Evolutionary conservation across 2,113 vertebrate species (phyloP), one percentile per base, ranked within the genome.

Genomic region (Epinephelus moara): DNA sequence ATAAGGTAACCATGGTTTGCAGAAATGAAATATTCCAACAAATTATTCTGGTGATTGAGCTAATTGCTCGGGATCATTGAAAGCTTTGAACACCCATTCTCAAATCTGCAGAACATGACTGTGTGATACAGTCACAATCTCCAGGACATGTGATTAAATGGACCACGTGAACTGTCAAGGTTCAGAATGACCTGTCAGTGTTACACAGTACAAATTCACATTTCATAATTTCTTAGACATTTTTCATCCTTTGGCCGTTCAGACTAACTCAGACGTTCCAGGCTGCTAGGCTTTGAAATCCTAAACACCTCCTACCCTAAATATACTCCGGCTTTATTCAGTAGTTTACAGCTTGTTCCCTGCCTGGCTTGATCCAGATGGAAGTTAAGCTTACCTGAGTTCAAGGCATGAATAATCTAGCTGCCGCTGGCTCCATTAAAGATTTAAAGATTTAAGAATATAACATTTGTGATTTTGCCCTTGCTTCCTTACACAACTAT

Each of bases 391-490:
- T 45, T 74, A 78, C 61, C 66, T 49, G 76, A 25, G 62, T 67
- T 61, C 21, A 77, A n/a, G 45, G 37, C 66, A 72, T 85, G 61
- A 83, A 86, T 86, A 78, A 74, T 70, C 52, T 13, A 68, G 12
- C 55, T 30, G 47, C 60, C 3, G 5, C 47, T 21, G 70, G 21
- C 18, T 53, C 19, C 3, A 53, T 69, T 42, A 81, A 88, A 86
- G 61, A 81, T 85, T 60, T 60, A 80, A 66, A 75, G 17, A 70
- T 68, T 53, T 64, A 52, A 62, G 27, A 53, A 63, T 56, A 23
- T 70, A 55, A 19, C 52, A 70, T 72, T 77, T 70, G 52, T 56
- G 85, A 42, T 37, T 72, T 68, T 25, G 0, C 62, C 49, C 66
- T 30, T 3, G 7, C 18, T 56, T 8, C 23, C 72, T 71, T 21